Base-by-base conservation (phyloP, 2,113 vertebrate genomes). In the Tragelaphus buxtoni region DNA sequence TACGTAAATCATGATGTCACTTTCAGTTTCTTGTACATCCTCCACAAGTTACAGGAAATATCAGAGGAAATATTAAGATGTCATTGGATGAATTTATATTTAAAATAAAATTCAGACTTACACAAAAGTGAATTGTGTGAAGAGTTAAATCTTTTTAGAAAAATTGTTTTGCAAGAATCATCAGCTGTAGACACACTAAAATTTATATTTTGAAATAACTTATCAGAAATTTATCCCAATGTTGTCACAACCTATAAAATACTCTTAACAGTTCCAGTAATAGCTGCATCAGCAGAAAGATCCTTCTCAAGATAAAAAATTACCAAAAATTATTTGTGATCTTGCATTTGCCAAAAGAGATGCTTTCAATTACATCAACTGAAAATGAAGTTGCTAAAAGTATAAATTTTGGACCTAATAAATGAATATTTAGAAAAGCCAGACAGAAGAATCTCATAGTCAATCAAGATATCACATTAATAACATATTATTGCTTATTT, bases 41-140 rank as follows among this genome's bases (percentile, higher is more conserved):
- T 85, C 76, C 20, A 55, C 45, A 26, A 90, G 47, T 93, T 61
- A 88, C 11, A 42, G 49, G 42, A 74, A 88, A 81, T 76, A 65
- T 87, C 87, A 91, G 42, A 69, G 79, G 87, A 91, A 83, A 81
- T 26, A 45, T 97, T 97, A 93, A 95, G 92, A 94, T 58, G n/a
- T 61, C 65, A 88, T 49, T 30, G 86, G 56, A 91, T 60, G 32
- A 93, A 79, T 83, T 72, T 94, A 56, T 72, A 72, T 69, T 86
- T 90, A 49, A 96, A 81, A 84, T 89, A n/a, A 81, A 89, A 76
- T 92, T 79, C 49, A 91, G 69, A 69, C n/a, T 39, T 69, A 76
- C 35, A 18, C 88, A 79, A 85, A 96, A 86, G 49, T 56, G 32
- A 94, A 49, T n/a, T 90, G 30, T 51, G 83, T 16, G 11, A 42